phyloP scores from a whole-genome alignment of 1,140 invertebrate genomes.

The Vanessa tameamea region DNA sequence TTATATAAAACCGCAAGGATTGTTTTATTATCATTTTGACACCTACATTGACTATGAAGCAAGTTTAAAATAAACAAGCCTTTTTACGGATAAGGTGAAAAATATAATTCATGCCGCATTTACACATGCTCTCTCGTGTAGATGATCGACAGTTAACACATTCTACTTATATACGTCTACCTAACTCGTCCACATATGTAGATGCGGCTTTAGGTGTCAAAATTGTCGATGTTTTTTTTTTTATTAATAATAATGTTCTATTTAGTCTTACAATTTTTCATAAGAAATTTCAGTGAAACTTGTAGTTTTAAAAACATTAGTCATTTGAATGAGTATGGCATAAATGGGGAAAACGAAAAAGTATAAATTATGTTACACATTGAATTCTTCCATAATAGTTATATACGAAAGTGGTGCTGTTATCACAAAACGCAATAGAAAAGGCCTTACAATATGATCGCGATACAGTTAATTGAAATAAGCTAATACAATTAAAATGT shows the following conservation, averaged over 20 bases:
- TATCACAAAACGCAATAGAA: slow-evolving; percentile 14
- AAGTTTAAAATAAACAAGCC: too few species aligned
- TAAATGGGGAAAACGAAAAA: not conserved
- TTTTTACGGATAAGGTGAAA: too few species aligned
- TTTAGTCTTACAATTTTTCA: not conserved
- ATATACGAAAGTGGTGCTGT: slow-evolving; percentile 20
- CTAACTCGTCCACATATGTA: too few species aligned
- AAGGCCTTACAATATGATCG: slow-evolving; percentile 21
- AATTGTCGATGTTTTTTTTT: too few species aligned
- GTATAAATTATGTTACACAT: not conserved
- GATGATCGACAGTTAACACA: too few species aligned
- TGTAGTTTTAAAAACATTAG: not conserved
- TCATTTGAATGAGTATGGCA: slow-evolving; percentile 3
- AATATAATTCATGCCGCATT: too few species aligned
- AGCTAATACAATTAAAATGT: slow-evolving; percentile 12
- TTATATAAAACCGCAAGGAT: not conserved
- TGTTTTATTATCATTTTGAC: too few species aligned
- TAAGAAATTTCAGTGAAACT: not conserved
- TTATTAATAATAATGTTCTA: too few species aligned
- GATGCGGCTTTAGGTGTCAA: too few species aligned
- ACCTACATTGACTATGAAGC: too few species aligned
- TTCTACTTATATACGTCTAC: too few species aligned
- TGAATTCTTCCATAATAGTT: not conserved
- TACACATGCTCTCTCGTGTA: too few species aligned
- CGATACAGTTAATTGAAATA: not conserved